These are phyloP conservation scores for Triops cancriformis DNA, from an alignment of 1,140 invertebrate species.

Conservation along the genomic window DNA sequence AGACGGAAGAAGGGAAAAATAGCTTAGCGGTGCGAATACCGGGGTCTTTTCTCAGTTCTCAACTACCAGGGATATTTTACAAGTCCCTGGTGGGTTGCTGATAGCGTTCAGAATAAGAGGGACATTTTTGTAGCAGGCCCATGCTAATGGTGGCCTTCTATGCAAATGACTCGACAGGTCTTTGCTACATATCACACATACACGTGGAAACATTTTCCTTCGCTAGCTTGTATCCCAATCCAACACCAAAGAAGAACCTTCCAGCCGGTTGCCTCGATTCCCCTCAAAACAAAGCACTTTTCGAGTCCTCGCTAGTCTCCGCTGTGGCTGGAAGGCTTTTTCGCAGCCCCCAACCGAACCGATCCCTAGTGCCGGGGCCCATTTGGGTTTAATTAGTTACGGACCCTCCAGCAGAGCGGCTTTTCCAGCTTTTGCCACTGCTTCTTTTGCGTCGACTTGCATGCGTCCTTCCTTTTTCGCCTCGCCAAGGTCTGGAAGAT, in stretches of 20 bases:
- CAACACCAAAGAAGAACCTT: background rate
- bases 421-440: background rate
- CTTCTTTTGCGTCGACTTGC: background rate
- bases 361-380: conserved; percentile 1
- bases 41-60: background rate
- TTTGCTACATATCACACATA: conserved; percentile 6
- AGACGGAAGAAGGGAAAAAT: background rate
- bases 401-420: conserved; percentile 3
- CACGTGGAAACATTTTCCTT: background rate
- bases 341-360: background rate
- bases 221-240: background rate
- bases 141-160: background rate
- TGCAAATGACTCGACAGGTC: background rate
- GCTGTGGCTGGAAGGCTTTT: background rate
- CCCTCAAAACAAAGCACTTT: background rate
- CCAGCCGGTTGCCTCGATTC: background rate
- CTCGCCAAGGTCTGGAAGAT: background rate
- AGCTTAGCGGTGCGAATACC: background rate
- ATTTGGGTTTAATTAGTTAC: conserved; percentile 11
- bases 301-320: background rate
- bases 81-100: background rate
- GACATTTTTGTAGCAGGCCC: background rate
- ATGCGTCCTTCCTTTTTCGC: background rate
- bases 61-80: background rate
- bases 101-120: background rate